phyloP scores from a whole-genome alignment of 2,797 vertebrate genomes.

The Hyperoplus lanceolatus region DNA sequence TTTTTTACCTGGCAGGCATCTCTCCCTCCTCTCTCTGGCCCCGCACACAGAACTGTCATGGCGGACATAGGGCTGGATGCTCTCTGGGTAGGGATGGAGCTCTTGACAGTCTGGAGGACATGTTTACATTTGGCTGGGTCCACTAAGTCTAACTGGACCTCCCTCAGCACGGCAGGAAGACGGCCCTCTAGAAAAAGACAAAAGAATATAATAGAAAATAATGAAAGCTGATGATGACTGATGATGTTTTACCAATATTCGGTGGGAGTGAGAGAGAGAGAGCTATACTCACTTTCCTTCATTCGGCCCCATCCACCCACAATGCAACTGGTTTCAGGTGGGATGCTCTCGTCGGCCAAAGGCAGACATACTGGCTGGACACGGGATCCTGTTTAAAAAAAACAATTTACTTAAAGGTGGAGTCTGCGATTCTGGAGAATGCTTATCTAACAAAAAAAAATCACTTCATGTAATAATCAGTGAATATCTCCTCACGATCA shows the following conservation, averaged over 20 bases:
- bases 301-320: constrained; percentile 90
- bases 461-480: neutral
- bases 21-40: constrained; percentile 88
- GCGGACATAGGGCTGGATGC: constrained; percentile 27
- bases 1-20: constrained; percentile 90
- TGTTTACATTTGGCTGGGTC: constrained; percentile 81
- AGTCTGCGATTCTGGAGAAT: no score
- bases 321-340: constrained; percentile 83
- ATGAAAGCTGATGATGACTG: neutral
- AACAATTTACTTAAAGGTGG: neutral
- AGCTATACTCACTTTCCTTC: constrained; percentile 85
- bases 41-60: constrained; percentile 89
- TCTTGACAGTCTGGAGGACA: constrained; percentile 81
- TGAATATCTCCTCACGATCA: no score
- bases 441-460: no score
- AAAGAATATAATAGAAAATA: neutral
- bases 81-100: constrained; percentile 40
- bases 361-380: constrained; percentile 90
- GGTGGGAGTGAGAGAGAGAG: neutral
- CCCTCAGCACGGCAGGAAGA: constrained; percentile 82
- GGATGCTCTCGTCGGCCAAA: constrained; percentile 83
- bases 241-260: neutral
- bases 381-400: constrained; percentile 73
- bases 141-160: constrained; percentile 88
- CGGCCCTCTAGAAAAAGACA: constrained; percentile 79